These are phyloP conservation scores for Lacerta bilineata DNA, from an alignment of 2,797 vertebrate species.

Conservation along the genomic window DNA sequence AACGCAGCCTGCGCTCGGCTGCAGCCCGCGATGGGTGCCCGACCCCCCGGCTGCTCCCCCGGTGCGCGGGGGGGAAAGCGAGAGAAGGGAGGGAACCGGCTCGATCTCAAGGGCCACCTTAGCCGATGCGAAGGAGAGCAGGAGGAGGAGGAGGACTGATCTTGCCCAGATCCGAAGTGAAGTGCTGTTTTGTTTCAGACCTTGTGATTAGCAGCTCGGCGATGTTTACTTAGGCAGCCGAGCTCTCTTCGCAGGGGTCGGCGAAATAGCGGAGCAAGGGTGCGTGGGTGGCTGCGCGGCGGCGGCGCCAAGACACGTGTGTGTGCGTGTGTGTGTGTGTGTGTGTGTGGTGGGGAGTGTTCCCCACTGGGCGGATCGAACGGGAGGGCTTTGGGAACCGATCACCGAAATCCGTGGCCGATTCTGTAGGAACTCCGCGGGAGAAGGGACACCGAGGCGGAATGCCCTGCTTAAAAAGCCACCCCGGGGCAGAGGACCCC, in stretches of 20 bases:
- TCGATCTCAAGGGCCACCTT: neutral
- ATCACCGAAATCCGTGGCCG: conserved; percentile 74
- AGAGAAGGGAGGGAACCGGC: neutral
- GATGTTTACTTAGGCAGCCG: conserved; percentile 76
- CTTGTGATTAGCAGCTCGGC: conserved; percentile 72
- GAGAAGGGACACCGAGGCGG: neutral
- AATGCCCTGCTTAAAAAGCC: no score
- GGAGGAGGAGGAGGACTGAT: conserved; percentile 57
- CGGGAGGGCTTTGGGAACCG: conserved; percentile 62
- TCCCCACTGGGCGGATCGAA: conserved; percentile 12
- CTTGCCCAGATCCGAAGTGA: conserved; percentile 77
- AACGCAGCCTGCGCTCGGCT: conserved; percentile 25
- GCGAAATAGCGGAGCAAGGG: conserved; percentile 58
- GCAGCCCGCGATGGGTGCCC: neutral
- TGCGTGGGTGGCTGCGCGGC: conserved; percentile 13
- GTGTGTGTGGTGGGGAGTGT: neutral
- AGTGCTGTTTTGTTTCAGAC: conserved; percentile 81
- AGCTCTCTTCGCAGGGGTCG: conserved; percentile 74
- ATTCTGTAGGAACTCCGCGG: conserved; percentile 65
- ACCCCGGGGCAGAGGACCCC: neutral
- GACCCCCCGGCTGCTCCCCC: neutral
- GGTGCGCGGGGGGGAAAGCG: conserved; percentile 33
- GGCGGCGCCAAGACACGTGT: conserved; percentile 67
- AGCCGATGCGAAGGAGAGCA: neutral
- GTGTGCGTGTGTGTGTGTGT: neutral